Evolutionary conservation across 1,140 invertebrate genomes (phyloP), one percentile per base, ranked within the genome.

Genomic region (Galendromus occidentalis): DNA sequence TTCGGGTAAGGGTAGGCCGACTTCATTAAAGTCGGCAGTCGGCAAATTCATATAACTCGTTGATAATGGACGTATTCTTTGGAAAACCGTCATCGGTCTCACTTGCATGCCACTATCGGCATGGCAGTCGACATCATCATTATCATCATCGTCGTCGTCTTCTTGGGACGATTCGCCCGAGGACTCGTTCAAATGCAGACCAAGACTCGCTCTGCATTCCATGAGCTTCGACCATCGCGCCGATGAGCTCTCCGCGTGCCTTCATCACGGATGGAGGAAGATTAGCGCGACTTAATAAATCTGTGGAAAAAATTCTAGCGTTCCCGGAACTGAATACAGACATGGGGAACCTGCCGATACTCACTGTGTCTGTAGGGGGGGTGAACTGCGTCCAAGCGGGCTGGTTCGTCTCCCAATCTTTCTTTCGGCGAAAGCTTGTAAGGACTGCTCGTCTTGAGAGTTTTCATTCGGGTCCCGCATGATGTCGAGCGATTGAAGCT

Each of bases 401-500:
- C 51, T 59, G 17, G 51, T 59, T 59, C 51, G n/a, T 25, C 51
- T 25, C 14, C 51, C 51, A 5, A 59, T 59, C 25, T 59, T 59
- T 22, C 14, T 29, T 59, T 59, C 51, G 20, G 51, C 51, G 51
- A 59, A 59, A 1, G 51, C 51, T 33, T 59, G 25, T 6, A 59
- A 33, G 9, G 51, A 59, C 17, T 59, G 51, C 14, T 59, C 12
- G 22, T 25, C 51, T 17, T 17, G 17, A 33, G 14, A 14, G 9
- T 59, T 59, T 1, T 33, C 51, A 25, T 59, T 59, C 12, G 51
- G 17, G 20, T 59, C 51, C 25, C 22, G n/a, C 51, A 59, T 59
- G 25, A 59, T 25, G 51, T 59, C 51, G 17, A 59, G 51, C 51
- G 51, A 59, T 25, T 59, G 51, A 14, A 59, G 51, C 22, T 59